Percentiles rank a stretch among this genome's conserved stretches.
Evolutionary conservation across 2,797 vertebrate genomes (phyloP).

Genomic region (Gallinago solitaria): DNA sequence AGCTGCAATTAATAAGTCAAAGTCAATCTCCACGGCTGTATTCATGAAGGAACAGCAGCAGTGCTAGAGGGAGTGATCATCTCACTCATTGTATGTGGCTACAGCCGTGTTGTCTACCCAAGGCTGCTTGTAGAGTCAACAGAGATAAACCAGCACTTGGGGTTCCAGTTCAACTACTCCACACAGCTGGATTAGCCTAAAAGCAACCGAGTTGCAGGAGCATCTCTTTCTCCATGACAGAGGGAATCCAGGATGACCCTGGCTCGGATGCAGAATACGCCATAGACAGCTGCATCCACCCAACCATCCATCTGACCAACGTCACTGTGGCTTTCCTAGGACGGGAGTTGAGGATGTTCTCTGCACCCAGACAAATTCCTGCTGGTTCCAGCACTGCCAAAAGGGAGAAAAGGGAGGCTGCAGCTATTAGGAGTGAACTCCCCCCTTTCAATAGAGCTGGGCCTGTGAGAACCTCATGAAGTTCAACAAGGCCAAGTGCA

Average conservation of each 20-base stretch:
- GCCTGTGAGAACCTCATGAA: not conserved
- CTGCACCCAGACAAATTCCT: not conserved
- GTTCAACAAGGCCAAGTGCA: not conserved
- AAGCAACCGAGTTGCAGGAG: not conserved
- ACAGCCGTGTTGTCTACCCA: rapidly evolving
- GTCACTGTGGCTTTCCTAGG: rapidly evolving
- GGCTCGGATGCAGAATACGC: not conserved
- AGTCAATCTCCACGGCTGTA: not conserved
- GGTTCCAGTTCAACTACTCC: not conserved
- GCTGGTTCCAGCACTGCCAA: not conserved
- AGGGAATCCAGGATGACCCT: not conserved
- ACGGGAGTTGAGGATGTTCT: not conserved
- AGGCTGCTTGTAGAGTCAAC: not conserved
- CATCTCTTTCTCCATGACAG: not conserved
- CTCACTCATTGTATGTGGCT: not conserved
- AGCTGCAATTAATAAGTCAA: not conserved
- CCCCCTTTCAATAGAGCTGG: not conserved
- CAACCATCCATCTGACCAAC: not conserved
- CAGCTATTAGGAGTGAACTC: rapidly evolving
- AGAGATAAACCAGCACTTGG: not conserved
- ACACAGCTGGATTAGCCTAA: not conserved
- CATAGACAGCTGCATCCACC: not conserved
- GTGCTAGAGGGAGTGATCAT: not conserved
- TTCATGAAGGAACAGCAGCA: not conserved
- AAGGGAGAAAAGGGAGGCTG: not conserved